These are phyloP conservation scores for Petrocephalus zakoni DNA, from an alignment of 2,113 vertebrate genomes.

Conservation along the genomic window DNA sequence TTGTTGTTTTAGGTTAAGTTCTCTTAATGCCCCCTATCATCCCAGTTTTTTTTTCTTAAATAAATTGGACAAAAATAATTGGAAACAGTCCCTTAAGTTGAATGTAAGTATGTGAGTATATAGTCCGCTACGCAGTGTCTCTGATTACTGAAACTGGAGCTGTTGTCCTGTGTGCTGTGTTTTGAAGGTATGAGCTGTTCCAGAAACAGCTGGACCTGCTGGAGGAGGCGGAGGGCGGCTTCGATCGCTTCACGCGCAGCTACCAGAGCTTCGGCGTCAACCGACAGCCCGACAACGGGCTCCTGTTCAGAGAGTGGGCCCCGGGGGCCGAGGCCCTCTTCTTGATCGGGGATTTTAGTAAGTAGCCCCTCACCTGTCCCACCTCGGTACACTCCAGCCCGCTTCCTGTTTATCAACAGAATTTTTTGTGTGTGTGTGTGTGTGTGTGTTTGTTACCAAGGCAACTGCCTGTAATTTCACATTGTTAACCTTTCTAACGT, in stretches of 20 bases:
- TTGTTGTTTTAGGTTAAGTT: not conserved
- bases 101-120: not conserved
- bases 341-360: slow-evolving; percentile 96
- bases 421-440: not conserved
- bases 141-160: not conserved
- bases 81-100: not conserved
- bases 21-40: not conserved
- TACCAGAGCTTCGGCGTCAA: slow-evolving; percentile 79
- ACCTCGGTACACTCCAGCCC: not conserved
- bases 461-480: slow-evolving; percentile 12
- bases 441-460: slow-evolving; percentile 9
- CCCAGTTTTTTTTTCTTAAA: not conserved
- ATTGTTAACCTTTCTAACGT: slow-evolving; percentile 14
- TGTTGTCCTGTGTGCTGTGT: slow-evolving; percentile 4
- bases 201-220: slow-evolving; percentile 64
- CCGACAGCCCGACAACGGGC: slow-evolving; percentile 66
- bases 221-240: slow-evolving; percentile 80
- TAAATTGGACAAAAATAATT: not conserved
- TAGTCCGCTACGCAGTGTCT: not conserved
- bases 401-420: not conserved
- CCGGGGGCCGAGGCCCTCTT: slow-evolving; percentile 89
- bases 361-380: slow-evolving; percentile 52
- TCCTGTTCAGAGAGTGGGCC: slow-evolving; percentile 88
- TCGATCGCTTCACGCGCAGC: slow-evolving; percentile 83
- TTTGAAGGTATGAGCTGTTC: slow-evolving; percentile 76